Base-by-base conservation (phyloP, 2,888 invertebrate species). In the Salticus scenicus region DNA sequence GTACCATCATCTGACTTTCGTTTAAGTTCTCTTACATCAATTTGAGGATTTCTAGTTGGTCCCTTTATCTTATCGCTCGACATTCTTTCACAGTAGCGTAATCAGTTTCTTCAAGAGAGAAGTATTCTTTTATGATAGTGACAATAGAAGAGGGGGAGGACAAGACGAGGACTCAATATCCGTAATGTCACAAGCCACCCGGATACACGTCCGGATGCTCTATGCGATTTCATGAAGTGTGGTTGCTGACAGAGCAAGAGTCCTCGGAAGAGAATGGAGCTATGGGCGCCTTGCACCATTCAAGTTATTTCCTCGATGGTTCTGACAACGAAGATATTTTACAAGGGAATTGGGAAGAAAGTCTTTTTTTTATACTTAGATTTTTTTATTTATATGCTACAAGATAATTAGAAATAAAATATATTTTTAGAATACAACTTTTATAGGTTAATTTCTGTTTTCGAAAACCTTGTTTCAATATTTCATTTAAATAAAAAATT, bases 101-200 rank as follows among this genome's bases (percentile, higher is more conserved):
- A 57, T 57, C 57, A 57, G 57, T 57, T 57, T 57, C 57, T 57
- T 57, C 57, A 57, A 57, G 57, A 57, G 57, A 57, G 33, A 37
- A 67, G 67, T 37, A 67, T 67, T 37, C 67, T 33, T 67, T 67
- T 67, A 66, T 66, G 67, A 10, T 67, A 33, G 37, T 37, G 67
- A 67, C 67, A 67, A 67, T 67, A 20, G 67, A 67, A n/a, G 24
- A 67, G 37, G 64, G 42, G 57, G 57, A 57, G 24, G 57, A 57
- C 20, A 20, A 57, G 24, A 33, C 33, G 37, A 67, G 37, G 67
- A 67, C 37, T 67, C 67, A 67, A 67, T 67, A 67, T 67, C 67
- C 57, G 72, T 51, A 73, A 42, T 73, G 72, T 73, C 72, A 73
- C 57, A 30, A 57, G 57, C 24, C 57, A 57, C 57, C 57, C 57